Evolutionary conservation across 2,797 vertebrate species (phyloP).

Genomic region (Hypotaenidia okinawae): DNA sequence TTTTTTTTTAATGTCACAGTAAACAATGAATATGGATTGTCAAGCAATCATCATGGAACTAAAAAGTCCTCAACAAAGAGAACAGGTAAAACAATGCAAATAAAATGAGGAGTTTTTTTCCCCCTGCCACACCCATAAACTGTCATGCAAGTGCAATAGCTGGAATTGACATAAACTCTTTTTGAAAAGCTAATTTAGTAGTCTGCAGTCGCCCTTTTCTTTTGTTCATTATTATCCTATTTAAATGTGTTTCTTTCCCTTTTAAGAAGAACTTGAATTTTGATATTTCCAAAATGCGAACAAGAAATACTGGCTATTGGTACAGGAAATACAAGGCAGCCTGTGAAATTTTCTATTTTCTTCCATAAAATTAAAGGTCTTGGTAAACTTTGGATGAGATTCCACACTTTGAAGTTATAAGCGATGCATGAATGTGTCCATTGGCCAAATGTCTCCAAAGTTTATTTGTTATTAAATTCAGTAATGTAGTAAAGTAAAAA

Average conservation of each 20-base stretch:
- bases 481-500: neutral
- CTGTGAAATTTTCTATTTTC: neutral
- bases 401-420: neutral
- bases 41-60: constrained; percentile 30
- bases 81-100: constrained; percentile 52
- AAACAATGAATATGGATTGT: constrained; percentile 52
- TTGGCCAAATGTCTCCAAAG: neutral
- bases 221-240: neutral
- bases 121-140: neutral
- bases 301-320: neutral
- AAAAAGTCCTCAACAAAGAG: constrained; percentile 52
- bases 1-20: constrained; percentile 35
- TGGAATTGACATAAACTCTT: neutral
- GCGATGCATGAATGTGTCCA: neutral
- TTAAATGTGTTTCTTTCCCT: neutral
- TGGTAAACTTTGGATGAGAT: neutral
- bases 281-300: neutral
- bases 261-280: neutral
- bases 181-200: constrained; percentile 24
- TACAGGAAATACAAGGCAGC: neutral
- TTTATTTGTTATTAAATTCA: neutral
- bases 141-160: constrained; percentile 23
- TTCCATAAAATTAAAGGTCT: neutral
- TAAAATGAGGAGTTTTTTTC: constrained; percentile 22
- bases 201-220: neutral